A percentile compares a stretch with the other conserved stretches of the same genome.
Conservation (phyloP, 1,140 invertebrate species). For the Leptinotarsa defecta region DNA sequence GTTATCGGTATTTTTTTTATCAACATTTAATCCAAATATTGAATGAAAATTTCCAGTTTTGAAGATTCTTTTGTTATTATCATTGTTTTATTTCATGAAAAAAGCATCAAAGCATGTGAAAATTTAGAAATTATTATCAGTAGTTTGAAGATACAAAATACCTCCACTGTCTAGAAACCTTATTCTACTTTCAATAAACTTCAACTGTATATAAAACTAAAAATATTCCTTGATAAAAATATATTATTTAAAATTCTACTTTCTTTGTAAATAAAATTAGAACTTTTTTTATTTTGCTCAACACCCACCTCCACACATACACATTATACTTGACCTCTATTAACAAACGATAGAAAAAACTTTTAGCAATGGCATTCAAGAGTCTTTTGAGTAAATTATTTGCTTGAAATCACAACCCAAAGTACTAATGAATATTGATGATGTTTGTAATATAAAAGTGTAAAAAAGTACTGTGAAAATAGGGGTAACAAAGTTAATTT, state of each 20-base stretch:
- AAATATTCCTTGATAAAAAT: background rate
- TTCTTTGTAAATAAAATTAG: constrained; percentile 21
- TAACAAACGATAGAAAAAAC: background rate
- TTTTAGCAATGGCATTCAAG: no score
- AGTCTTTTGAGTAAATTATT: no score
- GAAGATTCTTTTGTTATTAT: background rate
- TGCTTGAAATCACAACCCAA: no score
- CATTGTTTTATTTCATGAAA: background rate
- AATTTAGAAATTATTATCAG: constrained; percentile 4
- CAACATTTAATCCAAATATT: background rate
- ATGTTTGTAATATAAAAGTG: no score
- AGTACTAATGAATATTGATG: no score
- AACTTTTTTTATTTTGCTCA: constrained; percentile 20
- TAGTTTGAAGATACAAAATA: background rate
- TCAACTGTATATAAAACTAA: constrained; percentile 1
- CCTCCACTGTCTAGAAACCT: background rate
- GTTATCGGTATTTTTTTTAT: background rate
- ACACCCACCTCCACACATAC: constrained; percentile 16
- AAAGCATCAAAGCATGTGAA: constrained; percentile 9
- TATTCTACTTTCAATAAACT: background rate
- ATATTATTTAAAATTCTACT: background rate
- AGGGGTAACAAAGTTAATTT: no score
- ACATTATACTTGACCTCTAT: background rate
- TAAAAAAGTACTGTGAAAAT: no score
- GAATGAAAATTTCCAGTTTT: background rate